Evolutionary conservation across 2,888 invertebrate genomes (phyloP).

Genomic region (Limnephilus auricula): DNA sequence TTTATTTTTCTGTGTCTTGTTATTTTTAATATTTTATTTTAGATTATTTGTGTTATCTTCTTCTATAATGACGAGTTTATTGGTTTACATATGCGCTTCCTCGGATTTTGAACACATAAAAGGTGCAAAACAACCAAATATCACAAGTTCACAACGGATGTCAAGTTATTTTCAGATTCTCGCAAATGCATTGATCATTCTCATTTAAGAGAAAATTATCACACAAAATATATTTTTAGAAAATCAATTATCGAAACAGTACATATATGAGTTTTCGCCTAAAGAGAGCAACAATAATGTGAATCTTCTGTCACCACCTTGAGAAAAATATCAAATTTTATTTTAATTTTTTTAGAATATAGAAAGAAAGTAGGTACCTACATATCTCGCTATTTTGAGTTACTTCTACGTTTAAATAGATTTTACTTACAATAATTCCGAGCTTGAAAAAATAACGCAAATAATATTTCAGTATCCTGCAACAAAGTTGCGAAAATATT

Average conservation of each 20-base stretch:
- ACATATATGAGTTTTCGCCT: not conserved
- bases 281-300: not conserved
- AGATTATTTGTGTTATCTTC: too few relatives aligned
- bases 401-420: not conserved
- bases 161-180: not conserved
- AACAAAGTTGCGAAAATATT: constrained; percentile 53
- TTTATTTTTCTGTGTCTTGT: too few relatives aligned
- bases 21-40: too few relatives aligned
- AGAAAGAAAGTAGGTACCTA: not conserved
- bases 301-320: not conserved
- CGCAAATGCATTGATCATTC: not conserved
- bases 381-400: not conserved
- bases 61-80: too few relatives aligned
- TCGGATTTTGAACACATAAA: too few relatives aligned
- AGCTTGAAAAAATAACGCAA: not conserved
- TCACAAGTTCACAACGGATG: not conserved
- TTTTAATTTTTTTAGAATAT: not conserved
- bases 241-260: not conserved
- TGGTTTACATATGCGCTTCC: too few relatives aligned
- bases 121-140: too few relatives aligned
- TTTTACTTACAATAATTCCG: not conserved
- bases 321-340: not conserved
- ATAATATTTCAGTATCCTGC: constrained; percentile 6
- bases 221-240: not conserved
- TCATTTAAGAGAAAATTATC: not conserved